Conservation (phyloP, 1,140 invertebrate species). For the Galleria mellonella region DNA sequence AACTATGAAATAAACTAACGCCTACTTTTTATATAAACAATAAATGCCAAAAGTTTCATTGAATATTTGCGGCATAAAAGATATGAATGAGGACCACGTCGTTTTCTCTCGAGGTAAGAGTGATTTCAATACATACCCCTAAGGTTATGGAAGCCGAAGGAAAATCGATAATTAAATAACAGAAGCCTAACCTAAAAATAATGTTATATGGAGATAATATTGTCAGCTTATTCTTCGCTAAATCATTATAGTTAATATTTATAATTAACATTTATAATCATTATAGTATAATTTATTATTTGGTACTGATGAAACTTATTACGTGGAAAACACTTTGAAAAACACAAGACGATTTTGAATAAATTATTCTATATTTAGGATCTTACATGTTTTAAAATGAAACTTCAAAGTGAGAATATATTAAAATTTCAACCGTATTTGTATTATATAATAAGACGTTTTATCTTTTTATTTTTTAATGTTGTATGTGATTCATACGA, state of each 20-base stretch:
- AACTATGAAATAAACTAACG: conserved; percentile 27
- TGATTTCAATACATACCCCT: neutral
- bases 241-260: neutral
- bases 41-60: conserved; percentile 37
- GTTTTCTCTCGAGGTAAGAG: conserved; percentile 82
- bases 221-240: neutral
- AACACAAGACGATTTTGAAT: too few relatives aligned
- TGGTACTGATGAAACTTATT: too few relatives aligned
- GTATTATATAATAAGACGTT: too few relatives aligned
- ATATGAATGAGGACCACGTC: conserved; percentile 84
- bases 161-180: conserved; percentile 67
- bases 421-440: too few relatives aligned
- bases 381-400: too few relatives aligned
- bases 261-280: too few relatives aligned
- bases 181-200: conserved; percentile 46
- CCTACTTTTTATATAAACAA: conserved; percentile 19
- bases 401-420: too few relatives aligned
- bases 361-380: too few relatives aligned
- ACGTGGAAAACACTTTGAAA: too few relatives aligned
- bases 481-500: too few relatives aligned
- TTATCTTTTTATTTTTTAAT: too few relatives aligned
- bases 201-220: neutral
- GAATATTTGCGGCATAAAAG: conserved; percentile 56
- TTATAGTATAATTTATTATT: too few relatives aligned
- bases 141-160: conserved; percentile 1